Evolutionary conservation across 1,140 invertebrate genomes (phyloP), one percentile per base, ranked within the genome.

Genomic region (Camponotus pennsylvanicus): DNA sequence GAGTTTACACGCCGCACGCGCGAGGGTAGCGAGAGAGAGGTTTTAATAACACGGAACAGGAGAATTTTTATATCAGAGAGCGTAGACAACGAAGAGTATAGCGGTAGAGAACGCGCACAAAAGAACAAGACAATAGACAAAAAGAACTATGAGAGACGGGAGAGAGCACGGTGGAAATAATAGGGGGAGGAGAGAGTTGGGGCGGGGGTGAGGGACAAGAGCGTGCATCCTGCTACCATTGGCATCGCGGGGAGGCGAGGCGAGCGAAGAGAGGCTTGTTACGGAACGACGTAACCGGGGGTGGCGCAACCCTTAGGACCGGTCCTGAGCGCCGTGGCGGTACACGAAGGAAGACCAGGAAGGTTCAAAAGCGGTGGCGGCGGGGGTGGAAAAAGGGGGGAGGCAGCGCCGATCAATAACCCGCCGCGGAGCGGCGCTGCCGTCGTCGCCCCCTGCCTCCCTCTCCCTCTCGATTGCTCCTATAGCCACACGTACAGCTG

Each of bases 341-440:
- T 77, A 85, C 27, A 85, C 76, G 86, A 88, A 86, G 86, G 78
- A 85, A 86, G 86, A 86, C 27, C 82, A 86, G 86, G 88, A 86
- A 87, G 86, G 88, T 88, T 88, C 88, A 77, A 79, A 90, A 69
- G 85, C 67, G 83, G 75, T 52, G 21, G 34, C 86, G 86, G 76
- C 27, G 27, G 70, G 85, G 75, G 69, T 79, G 86, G 88, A 67
- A 69, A 83, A 84, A 66, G 83, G 90, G 85, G 87, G 82, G 82
- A 1, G 85, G 87, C 75, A 86, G 84, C 87, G 78, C 93, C 93
- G 94, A 94, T 94, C 94, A 94, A 94, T 94, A 94, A 94, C 90
- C 92, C 89, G 91, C 93, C 93, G 93, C 91, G 89, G 89, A 91
- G 92, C 90, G 91, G 92, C 93, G 93, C 92, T 92, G 80, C 88